Evolutionary conservation across 37 sponge, comb jelly and placozoan genomes (phyloP).

Genomic region (Theonella swinhoei): DNA sequence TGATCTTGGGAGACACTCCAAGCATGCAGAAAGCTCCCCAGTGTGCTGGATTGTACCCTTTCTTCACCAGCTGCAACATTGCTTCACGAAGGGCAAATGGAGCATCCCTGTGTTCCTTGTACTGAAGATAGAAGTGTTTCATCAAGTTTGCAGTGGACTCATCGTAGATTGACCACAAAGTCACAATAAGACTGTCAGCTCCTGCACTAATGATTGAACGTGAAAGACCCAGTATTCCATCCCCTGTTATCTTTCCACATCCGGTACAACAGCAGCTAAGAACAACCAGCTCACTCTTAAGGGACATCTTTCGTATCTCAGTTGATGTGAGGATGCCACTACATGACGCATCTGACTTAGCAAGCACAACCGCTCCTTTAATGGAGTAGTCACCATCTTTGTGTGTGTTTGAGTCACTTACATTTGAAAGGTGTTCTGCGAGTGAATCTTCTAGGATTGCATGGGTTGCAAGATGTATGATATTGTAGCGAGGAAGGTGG

Average conservation of each 20-base stretch:
- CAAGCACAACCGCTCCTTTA: constrained; percentile 50
- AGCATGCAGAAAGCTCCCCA: constrained; percentile 53
- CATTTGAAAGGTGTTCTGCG: constrained; percentile 7
- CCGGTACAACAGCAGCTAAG: constrained; percentile 64
- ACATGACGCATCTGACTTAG: constrained; percentile 32
- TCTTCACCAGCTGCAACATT: constrained; percentile 4
- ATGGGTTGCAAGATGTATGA: constrained; percentile 63
- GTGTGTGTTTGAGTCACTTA: background rate
- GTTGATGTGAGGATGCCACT: constrained; percentile 44
- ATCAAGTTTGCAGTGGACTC: constrained; percentile 30
- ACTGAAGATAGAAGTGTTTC: constrained; percentile 25
- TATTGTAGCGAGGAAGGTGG: background rate
- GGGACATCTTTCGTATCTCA: constrained; percentile 30
- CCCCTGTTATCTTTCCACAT: constrained; percentile 51
- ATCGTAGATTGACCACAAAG: constrained; percentile 56
- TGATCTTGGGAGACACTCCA: constrained; percentile 15
- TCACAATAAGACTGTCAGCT: constrained; percentile 25
- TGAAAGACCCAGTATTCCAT: constrained; percentile 63
- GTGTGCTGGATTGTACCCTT: background rate
- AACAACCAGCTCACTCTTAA: constrained; percentile 17
- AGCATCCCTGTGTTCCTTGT: constrained; percentile 30
- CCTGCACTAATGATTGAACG: constrained; percentile 44
- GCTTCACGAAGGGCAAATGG: constrained; percentile 25
- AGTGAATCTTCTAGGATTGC: constrained; percentile 45
- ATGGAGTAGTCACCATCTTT: constrained; percentile 42